Conservation (phyloP, 2,797 vertebrate genomes). For the Hipposideros larvatus region DNA sequence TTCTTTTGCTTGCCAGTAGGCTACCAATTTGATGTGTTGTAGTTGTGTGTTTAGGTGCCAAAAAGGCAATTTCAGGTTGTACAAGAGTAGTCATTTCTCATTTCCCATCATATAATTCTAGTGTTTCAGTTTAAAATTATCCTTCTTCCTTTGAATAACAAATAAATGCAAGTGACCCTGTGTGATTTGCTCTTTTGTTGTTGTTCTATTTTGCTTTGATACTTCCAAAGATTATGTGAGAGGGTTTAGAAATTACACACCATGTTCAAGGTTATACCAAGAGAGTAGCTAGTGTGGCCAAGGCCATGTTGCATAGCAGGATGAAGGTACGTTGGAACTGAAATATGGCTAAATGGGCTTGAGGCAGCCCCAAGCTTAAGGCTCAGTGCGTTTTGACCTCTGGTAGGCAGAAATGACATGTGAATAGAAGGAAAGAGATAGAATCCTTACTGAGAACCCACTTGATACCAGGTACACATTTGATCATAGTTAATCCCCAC, state of each 20-base stretch:
- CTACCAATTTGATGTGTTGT: neutral
- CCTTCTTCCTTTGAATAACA: slow-evolving; percentile 39
- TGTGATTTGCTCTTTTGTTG: neutral
- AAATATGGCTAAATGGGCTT: neutral
- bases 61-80: neutral
- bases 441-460: neutral
- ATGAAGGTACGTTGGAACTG: neutral
- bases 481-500: neutral
- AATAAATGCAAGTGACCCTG: neutral
- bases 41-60: neutral
- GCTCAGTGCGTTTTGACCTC: neutral
- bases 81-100: neutral
- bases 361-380: neutral
- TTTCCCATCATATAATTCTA: neutral
- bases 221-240: neutral
- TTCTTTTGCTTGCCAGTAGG: neutral
- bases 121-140: slow-evolving; percentile 29
- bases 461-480: neutral
- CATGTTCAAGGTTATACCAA: neutral
- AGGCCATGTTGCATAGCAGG: neutral
- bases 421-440: neutral
- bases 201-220: neutral
- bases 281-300: neutral
- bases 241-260: neutral
- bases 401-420: neutral